Evolutionary conservation across 2,797 vertebrate genomes (phyloP).

Genomic region (Hemibagrus guttatus): DNA sequence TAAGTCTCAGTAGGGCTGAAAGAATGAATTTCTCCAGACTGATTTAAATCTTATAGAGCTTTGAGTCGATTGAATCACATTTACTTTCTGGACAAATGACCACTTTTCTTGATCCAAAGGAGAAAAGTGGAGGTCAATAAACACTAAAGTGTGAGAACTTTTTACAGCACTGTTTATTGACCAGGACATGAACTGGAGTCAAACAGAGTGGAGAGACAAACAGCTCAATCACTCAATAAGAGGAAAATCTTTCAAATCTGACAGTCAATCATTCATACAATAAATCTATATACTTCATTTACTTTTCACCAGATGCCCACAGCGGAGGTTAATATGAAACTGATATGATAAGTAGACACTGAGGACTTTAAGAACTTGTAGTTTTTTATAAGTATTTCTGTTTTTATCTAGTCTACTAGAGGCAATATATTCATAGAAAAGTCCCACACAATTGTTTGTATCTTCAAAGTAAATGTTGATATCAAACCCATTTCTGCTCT

Average conservation of each 20-base stretch:
- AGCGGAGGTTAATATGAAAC: no score
- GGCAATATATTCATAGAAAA: no score
- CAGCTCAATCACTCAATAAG: neutral
- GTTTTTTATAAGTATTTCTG: no score
- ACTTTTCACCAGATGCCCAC: no score
- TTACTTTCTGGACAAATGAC: neutral
- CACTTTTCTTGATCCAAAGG: no score
- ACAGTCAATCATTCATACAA: neutral
- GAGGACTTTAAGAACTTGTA: no score
- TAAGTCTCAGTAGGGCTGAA: neutral
- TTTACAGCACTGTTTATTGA: neutral
- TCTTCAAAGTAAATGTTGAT: no score
- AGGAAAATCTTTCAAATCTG: neutral
- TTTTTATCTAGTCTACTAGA: no score
- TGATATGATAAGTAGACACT: no score
- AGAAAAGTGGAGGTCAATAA: neutral
- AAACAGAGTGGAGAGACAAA: neutral
- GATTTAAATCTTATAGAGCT: neutral
- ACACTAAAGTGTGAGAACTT: neutral
- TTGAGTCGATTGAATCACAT: neutral
- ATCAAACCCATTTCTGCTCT: no score
- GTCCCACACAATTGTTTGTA: no score
- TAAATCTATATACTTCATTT: neutral
- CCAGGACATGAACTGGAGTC: neutral
- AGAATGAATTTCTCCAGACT: neutral